Conservation (phyloP, 2,797 vertebrate species). For the Setipinna tenuifilis region DNA sequence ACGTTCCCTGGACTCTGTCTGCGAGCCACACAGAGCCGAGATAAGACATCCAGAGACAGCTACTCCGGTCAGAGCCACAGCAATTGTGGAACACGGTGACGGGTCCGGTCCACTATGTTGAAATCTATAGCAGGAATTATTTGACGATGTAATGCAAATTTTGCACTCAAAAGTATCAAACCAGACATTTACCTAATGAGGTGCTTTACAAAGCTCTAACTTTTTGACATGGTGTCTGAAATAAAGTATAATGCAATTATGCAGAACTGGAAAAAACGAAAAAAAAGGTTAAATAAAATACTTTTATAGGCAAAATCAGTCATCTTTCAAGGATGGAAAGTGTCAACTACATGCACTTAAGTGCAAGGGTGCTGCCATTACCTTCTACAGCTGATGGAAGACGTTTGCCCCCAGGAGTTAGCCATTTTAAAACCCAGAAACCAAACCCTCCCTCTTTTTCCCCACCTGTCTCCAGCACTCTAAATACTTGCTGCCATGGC, state of each 20-base stretch:
- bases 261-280: neutral
- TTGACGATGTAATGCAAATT: neutral
- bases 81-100: neutral
- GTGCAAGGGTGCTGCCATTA: neutral
- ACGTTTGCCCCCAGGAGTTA: neutral
- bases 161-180: neutral
- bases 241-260: neutral
- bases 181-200: neutral
- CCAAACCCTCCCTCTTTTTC: neutral
- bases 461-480: neutral
- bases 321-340: neutral
- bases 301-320: neutral
- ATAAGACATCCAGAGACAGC: slow-evolving; percentile 33
- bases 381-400: neutral
- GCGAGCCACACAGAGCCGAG: slow-evolving; percentile 30
- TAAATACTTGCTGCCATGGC: neutral
- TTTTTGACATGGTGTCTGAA: neutral
- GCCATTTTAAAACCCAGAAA: neutral
- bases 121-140: neutral
- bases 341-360: neutral
- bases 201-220: neutral
- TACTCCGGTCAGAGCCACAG: neutral
- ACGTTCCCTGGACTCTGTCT: slow-evolving; percentile 37
- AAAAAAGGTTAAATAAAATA: neutral
- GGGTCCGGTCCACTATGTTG: neutral